Evolutionary conservation across 35 echinoderm and acorn worm genomes (phyloP), one percentile per base, ranked within the genome.

Genomic region (Patiria miniata): DNA sequence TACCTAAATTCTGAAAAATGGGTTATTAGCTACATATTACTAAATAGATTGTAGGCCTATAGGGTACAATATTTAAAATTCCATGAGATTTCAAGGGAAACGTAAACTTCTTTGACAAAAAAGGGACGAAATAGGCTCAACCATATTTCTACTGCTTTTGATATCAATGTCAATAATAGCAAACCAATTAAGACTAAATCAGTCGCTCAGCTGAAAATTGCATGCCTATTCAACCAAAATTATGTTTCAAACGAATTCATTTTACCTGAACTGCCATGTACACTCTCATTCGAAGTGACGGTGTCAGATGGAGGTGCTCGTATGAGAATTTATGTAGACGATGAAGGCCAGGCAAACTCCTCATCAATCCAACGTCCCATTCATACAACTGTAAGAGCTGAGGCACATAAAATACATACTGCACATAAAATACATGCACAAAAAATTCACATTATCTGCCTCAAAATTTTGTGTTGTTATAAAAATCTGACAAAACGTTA

Each of bases 191-290:
- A n/a, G n/a, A n/a, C n/a, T n/a, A n/a, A n/a, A n/a, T n/a, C n/a
- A n/a, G n/a, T n/a, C n/a, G n/a, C n/a, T n/a, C n/a, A n/a, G n/a
- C n/a, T n/a, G n/a, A n/a, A n/a, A n/a, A n/a, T n/a, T n/a, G n/a
- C n/a, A n/a, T n/a, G n/a, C n/a, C n/a, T n/a, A n/a, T n/a, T n/a
- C n/a, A n/a, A n/a, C n/a, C n/a, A n/a, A n/a, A n/a, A n/a, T n/a
- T 3, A 81, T 39, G 56, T 65, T 80, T 83, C 12, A 47, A 47
- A 47, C 42, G n/a, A n/a, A 47, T 47, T 47, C 4, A n/a, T n/a
- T 47, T 69, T 26, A 93, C 91, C 81, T 93, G 91, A 42, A 79
- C 91, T 77, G 91, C 91, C 65, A 93, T 40, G 29, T 81, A 76
- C 44, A 93, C 91, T 51, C 80, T 83, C 91, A 93, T 93, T 44